phyloP scores from a whole-genome alignment of 2,888 invertebrate genomes.

The Notocelia uddmanniana region DNA sequence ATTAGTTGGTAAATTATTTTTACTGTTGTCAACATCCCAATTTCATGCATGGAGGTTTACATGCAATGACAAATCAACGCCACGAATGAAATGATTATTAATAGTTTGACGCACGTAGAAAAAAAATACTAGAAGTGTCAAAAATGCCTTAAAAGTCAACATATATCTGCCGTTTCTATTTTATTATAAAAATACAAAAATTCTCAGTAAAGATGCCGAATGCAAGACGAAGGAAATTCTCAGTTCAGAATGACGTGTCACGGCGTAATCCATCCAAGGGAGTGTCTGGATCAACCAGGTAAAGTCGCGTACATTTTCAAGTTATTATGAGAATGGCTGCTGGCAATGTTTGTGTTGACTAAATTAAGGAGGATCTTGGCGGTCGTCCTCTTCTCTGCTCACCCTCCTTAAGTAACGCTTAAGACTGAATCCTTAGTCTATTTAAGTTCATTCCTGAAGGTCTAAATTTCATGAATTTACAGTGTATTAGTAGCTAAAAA shows the following conservation, averaged over 20 bases:
- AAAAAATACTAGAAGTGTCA: slow-evolving; percentile 24
- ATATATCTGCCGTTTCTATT: not conserved
- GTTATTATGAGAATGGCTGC: no score
- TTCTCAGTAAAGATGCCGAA: slow-evolving; percentile 70
- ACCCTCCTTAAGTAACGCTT: no score
- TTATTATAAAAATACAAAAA: slow-evolving; percentile 45
- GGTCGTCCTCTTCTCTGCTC: no score
- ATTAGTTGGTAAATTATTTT: no score
- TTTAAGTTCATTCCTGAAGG: no score
- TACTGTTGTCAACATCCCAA: no score
- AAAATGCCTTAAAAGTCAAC: slow-evolving; percentile 19
- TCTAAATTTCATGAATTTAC: no score
- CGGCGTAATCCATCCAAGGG: slow-evolving; percentile 59
- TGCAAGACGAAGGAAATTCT: slow-evolving; percentile 74
- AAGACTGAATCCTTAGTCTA: no score
- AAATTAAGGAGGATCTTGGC: no score
- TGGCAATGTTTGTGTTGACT: no score
- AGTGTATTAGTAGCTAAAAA: no score
- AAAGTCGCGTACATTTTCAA: slow-evolving; percentile 39
- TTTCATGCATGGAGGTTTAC: no score
- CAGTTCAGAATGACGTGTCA: slow-evolving; percentile 68
- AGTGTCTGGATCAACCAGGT: slow-evolving; percentile 66
- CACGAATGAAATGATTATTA: not conserved
- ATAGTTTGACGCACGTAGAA: not conserved
- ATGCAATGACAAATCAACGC: not conserved